phyloP scores from a whole-genome alignment of 2,113 vertebrate genomes.

The Brachyhypopomus occidentalis region DNA sequence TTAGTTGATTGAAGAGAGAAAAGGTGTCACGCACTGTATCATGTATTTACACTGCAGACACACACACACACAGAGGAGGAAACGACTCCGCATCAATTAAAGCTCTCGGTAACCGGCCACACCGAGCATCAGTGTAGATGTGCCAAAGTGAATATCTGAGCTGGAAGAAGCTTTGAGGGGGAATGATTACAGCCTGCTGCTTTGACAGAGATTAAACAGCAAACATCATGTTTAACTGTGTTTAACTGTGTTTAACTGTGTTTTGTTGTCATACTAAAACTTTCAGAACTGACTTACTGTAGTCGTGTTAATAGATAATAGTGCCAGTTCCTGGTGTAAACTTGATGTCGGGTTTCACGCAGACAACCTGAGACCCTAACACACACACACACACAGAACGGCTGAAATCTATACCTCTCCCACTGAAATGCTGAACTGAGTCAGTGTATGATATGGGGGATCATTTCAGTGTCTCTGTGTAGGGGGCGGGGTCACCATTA shows the following conservation, averaged over 20 bases:
- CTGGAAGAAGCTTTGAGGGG: no score
- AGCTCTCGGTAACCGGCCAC: no score
- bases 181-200: no score
- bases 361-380: slow-evolving; percentile 29
- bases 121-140: no score
- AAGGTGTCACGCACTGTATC: not conserved
- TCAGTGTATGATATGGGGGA: slow-evolving; percentile 17
- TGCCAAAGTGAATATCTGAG: no score
- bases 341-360: slow-evolving; percentile 2
- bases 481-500: not conserved
- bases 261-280: no score
- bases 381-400: slow-evolving; percentile 10
- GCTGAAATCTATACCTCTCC: slow-evolving; percentile 37
- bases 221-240: no score
- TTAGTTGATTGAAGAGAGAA: not conserved
- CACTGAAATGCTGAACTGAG: slow-evolving; percentile 9
- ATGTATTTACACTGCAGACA: not conserved
- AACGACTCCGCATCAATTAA: no score
- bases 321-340: slow-evolving; percentile 12
- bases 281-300: slow-evolving; percentile 1
- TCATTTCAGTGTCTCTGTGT: slow-evolving; percentile 38
- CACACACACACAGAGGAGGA: not conserved
- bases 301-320: slow-evolving; percentile 2
- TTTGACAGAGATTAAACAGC: no score
- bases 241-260: no score